These are phyloP conservation scores for Phenacoccus solenopsis DNA, from an alignment of 1,140 invertebrate genomes.

Conservation along the genomic window DNA sequence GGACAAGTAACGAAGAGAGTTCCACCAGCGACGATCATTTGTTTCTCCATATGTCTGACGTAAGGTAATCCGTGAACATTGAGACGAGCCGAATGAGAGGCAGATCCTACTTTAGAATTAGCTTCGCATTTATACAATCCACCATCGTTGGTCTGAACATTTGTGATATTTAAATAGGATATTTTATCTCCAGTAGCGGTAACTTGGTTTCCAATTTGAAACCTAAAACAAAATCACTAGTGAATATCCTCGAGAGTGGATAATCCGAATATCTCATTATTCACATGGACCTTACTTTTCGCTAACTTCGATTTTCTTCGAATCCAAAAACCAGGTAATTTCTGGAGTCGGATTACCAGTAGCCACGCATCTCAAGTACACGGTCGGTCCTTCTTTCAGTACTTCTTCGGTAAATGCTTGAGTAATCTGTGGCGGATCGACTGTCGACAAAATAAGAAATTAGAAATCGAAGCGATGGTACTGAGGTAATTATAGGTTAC, in stretches of 20 bases:
- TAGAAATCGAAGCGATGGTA: not conserved
- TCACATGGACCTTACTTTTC: slow-evolving; percentile 40
- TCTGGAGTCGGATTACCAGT: slow-evolving; percentile 87
- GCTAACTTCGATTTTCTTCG: slow-evolving; percentile 64
- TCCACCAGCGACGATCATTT: slow-evolving; percentile 86
- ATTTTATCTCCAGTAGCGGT: slow-evolving; percentile 82
- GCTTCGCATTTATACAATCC: slow-evolving; percentile 86
- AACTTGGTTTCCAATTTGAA: slow-evolving; percentile 75
- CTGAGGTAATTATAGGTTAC: not conserved
- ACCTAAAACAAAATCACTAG: slow-evolving; percentile 31
- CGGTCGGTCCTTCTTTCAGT: slow-evolving; percentile 69
- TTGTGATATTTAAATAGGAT: slow-evolving; percentile 84
- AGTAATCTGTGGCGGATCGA: slow-evolving; percentile 75
- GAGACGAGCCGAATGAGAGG: slow-evolving; percentile 70
- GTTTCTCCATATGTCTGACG: slow-evolving; percentile 83
- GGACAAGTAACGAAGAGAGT: slow-evolving; percentile 78
- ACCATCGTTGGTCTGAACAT: slow-evolving; percentile 82
- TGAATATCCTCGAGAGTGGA: not conserved
- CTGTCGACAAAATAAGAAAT: slow-evolving; percentile 34
- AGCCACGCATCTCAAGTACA: slow-evolving; percentile 67
- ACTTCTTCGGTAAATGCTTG: slow-evolving; percentile 77
- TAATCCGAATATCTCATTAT: not conserved
- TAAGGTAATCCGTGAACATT: slow-evolving; percentile 87
- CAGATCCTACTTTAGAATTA: slow-evolving; percentile 78
- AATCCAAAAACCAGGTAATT: slow-evolving; percentile 88